phyloP scores from a whole-genome alignment of 1,140 invertebrate species.

The Cotesia vestalis region DNA sequence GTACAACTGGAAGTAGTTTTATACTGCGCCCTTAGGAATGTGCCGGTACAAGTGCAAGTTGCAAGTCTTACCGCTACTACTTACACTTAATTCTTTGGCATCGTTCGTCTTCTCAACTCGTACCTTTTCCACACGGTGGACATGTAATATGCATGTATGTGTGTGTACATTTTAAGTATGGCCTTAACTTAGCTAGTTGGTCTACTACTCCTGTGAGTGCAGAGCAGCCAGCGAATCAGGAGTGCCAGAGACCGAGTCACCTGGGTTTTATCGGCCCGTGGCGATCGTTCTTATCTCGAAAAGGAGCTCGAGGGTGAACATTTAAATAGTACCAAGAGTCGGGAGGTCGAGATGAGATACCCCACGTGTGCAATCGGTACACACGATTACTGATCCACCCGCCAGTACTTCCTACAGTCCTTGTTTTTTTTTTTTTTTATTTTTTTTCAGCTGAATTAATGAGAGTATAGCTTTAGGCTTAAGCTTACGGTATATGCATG shows the following conservation, averaged over 20 bases:
- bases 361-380: slow-evolving; percentile 30
- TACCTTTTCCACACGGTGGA: slow-evolving; percentile 9
- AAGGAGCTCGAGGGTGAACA: slow-evolving; percentile 28
- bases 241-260: slow-evolving; percentile 17
- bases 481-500: too few relatives aligned
- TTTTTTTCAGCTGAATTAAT: too few relatives aligned
- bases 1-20: too few relatives aligned
- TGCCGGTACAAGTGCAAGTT: background rate
- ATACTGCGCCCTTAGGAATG: background rate
- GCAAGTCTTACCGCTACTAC: too few relatives aligned
- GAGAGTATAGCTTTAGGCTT: too few relatives aligned
- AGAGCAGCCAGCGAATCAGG: slow-evolving; percentile 6
- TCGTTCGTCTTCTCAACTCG: slow-evolving; percentile 39
- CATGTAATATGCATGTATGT: too few relatives aligned
- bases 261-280: slow-evolving; percentile 20
- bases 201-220: too few relatives aligned
- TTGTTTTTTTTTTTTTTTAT: too few relatives aligned
- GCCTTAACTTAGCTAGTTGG: too few relatives aligned
- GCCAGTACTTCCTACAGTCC: too few relatives aligned
- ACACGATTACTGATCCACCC: slow-evolving; percentile 21
- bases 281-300: slow-evolving; percentile 27
- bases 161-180: too few relatives aligned
- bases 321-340: slow-evolving; percentile 29
- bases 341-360: slow-evolving; percentile 28
- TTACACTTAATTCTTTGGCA: slow-evolving; percentile 1